These are phyloP conservation scores for Hyla sarda DNA, from an alignment of 2,113 vertebrate genomes.

Conservation along the genomic window DNA sequence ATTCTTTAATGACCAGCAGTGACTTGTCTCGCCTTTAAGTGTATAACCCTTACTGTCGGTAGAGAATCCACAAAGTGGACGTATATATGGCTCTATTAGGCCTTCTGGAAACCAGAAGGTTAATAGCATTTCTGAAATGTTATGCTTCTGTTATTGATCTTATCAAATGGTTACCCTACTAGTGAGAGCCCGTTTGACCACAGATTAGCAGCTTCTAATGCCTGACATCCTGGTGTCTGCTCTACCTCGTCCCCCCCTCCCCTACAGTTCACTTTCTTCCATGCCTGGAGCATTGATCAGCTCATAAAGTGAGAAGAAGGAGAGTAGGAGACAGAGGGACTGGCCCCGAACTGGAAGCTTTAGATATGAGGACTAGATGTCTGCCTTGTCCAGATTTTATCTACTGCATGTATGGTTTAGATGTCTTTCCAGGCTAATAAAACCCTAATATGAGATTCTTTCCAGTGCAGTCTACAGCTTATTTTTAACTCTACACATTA, in stretches of 20 bases:
- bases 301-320: slow-evolving; percentile 63
- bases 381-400: slow-evolving; percentile 67
- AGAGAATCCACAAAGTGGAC: not conserved
- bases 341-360: slow-evolving; percentile 61
- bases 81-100: not conserved
- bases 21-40: slow-evolving; percentile 12
- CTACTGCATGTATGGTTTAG: slow-evolving; percentile 59
- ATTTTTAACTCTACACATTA: slow-evolving; percentile 1
- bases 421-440: slow-evolving; percentile 50
- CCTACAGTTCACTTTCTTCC: slow-evolving; percentile 39
- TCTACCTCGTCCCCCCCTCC: not conserved
- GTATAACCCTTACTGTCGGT: not conserved
- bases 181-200: not conserved
- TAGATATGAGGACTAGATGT: slow-evolving; percentile 70
- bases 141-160: not conserved
- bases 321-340: slow-evolving; percentile 66
- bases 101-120: not conserved
- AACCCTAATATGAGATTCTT: slow-evolving; percentile 35
- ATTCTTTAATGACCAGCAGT: slow-evolving; percentile 22
- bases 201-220: slow-evolving; percentile 33
- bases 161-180: slow-evolving; percentile 52
- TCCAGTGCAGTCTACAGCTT: slow-evolving; percentile 11
- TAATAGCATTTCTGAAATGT: slow-evolving; percentile 41
- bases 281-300: slow-evolving; percentile 52
- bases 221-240: slow-evolving; percentile 54